Percentiles rank a stretch among this genome's conserved stretches.
Conservation (phyloP, 2,888 invertebrate genomes). For the Patella pellucida region DNA sequence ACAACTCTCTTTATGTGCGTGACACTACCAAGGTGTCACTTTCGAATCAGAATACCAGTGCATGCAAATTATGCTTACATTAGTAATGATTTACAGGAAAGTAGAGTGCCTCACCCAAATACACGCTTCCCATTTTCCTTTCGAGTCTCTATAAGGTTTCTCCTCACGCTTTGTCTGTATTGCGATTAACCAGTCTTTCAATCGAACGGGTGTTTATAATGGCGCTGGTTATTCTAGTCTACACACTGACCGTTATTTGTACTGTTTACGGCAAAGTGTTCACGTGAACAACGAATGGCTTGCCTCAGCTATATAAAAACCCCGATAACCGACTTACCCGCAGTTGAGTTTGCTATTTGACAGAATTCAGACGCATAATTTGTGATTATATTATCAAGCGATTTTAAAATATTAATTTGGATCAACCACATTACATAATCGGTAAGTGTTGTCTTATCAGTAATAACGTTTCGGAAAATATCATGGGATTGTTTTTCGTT, state of each 20-base stretch:
- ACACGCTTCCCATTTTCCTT: neutral
- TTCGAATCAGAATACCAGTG: neutral
- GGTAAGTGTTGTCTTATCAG: too few relatives aligned
- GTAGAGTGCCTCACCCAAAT: too few relatives aligned
- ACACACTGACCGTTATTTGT: constrained; percentile 9
- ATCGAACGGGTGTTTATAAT: neutral
- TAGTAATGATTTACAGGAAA: too few relatives aligned
- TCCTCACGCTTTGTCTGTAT: too few relatives aligned
- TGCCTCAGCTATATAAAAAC: constrained; percentile 32
- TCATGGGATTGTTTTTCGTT: too few relatives aligned
- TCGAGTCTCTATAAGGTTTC: neutral
- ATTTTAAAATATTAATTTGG: neutral
- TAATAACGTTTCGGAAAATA: too few relatives aligned
- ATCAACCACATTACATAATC: too few relatives aligned
- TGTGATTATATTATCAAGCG: neutral
- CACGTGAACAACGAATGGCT: constrained; percentile 49
- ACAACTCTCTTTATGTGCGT: neutral
- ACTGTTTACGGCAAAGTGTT: constrained; percentile 28
- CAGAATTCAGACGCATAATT: too few relatives aligned
- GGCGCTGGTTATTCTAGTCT: constrained; percentile 28
- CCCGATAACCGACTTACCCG: constrained; percentile 18
- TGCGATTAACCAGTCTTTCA: neutral
- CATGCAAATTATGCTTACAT: too few relatives aligned
- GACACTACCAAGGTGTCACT: neutral
- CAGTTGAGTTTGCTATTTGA: neutral